phyloP scores from a whole-genome alignment of 2,888 invertebrate species.

The Brachypalpus laphriformis region DNA sequence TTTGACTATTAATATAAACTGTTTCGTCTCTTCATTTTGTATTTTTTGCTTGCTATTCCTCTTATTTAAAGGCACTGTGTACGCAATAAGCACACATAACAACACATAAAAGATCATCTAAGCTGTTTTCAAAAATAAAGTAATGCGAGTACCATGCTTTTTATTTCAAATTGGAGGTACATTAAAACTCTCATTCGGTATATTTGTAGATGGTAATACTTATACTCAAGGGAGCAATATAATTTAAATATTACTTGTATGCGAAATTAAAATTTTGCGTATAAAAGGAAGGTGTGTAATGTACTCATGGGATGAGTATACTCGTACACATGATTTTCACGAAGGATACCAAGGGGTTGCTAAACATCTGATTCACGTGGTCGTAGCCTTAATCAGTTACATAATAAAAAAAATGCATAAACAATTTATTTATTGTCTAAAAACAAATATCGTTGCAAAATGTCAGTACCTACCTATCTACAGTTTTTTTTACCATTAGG shows the following conservation, averaged over 20 bases:
- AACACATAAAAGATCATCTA: neutral
- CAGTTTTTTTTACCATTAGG: neutral
- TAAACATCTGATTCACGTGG: neutral
- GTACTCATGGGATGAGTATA: conserved; percentile 15
- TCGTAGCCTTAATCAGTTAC: neutral
- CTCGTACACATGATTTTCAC: too few relatives aligned
- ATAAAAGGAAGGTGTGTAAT: conserved; percentile 2
- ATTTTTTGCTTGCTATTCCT: too few relatives aligned
- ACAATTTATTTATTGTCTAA: neutral
- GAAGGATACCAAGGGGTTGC: neutral
- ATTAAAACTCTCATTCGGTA: neutral
- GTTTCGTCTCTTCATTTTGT: too few relatives aligned
- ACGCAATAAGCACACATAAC: too few relatives aligned
- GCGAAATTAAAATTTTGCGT: conserved; percentile 64
- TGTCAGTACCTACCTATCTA: neutral
- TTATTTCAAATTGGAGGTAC: conserved; percentile 14
- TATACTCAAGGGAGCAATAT: conserved; percentile 60
- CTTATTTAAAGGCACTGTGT: too few relatives aligned
- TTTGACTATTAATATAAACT: too few relatives aligned
- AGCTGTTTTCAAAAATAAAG: neutral
- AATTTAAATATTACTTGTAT: conserved; percentile 66
- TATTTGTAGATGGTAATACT: neutral
- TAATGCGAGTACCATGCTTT: neutral
- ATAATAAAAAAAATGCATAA: neutral
- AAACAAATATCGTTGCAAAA: neutral